Percentiles rank a stretch among this genome's conserved stretches.
Evolutionary conservation across 2,113 vertebrate genomes (phyloP).

Genomic region (Crypturellus undulatus): DNA sequence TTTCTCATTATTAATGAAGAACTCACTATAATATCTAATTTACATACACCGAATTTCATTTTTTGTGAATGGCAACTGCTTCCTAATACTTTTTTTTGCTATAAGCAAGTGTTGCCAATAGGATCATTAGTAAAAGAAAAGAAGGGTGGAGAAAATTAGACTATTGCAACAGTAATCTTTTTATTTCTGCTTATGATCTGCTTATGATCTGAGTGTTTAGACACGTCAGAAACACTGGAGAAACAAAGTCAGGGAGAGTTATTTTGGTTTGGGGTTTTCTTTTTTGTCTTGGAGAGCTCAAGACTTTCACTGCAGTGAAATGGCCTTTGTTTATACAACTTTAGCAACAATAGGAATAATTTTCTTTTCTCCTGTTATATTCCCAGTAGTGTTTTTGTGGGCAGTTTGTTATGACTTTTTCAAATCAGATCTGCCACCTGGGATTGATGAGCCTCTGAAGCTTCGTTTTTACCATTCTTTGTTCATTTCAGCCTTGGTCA

Average conservation of each 20-base stretch:
- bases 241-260: background rate
- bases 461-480: background rate
- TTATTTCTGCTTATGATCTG: conserved; percentile 5
- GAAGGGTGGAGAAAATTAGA: conserved; percentile 56
- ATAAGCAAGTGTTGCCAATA: background rate
- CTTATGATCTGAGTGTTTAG: background rate
- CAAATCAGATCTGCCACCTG: conserved; percentile 34
- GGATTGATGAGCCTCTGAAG: conserved; percentile 66
- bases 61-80: background rate
- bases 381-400: background rate
- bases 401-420: background rate
- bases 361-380: conserved; percentile 22
- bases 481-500: background rate
- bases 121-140: background rate
- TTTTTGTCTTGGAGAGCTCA: background rate
- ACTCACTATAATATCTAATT: background rate
- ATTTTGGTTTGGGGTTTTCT: background rate
- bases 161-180: conserved; percentile 60
- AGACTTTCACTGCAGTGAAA: background rate
- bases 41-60: background rate
- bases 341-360: background rate
- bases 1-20: background rate
- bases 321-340: background rate
- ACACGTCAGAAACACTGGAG: background rate
- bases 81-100: background rate